Conservation (phyloP, 2,797 vertebrate genomes). For the Pterois miles region DNA sequence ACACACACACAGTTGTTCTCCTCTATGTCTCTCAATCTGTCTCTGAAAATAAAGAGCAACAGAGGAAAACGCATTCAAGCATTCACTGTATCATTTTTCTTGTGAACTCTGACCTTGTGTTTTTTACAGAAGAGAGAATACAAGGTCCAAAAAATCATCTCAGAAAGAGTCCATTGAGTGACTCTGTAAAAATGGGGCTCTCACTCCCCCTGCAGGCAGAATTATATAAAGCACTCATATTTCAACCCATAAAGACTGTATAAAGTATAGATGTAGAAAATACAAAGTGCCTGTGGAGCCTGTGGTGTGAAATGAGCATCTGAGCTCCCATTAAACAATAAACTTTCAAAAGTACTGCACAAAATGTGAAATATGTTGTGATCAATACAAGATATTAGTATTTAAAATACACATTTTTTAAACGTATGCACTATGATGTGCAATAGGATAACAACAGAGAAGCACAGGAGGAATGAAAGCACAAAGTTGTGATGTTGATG, state of each 20-base stretch:
- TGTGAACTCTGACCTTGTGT: not conserved
- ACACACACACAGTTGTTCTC: not conserved
- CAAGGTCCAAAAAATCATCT: not conserved
- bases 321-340: not conserved
- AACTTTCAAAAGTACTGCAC: not conserved
- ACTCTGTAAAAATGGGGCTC: not conserved
- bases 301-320: not conserved
- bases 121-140: not conserved
- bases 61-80: not conserved
- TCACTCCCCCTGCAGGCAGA: slow-evolving; percentile 47
- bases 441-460: not conserved
- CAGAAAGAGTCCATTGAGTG: not conserved
- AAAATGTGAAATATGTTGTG: not conserved
- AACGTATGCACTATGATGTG: not conserved
- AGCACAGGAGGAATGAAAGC: not conserved
- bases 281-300: not conserved
- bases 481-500: not conserved
- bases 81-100: not conserved
- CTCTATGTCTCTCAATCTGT: not conserved
- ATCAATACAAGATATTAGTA: not conserved
- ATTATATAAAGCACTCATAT: not conserved
- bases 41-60: not conserved
- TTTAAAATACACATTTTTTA: not conserved
- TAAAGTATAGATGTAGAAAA: not conserved
- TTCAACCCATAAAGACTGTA: not conserved